phyloP scores from a whole-genome alignment of 1,140 invertebrate genomes.

The Drosophila melanogaster region DNA sequence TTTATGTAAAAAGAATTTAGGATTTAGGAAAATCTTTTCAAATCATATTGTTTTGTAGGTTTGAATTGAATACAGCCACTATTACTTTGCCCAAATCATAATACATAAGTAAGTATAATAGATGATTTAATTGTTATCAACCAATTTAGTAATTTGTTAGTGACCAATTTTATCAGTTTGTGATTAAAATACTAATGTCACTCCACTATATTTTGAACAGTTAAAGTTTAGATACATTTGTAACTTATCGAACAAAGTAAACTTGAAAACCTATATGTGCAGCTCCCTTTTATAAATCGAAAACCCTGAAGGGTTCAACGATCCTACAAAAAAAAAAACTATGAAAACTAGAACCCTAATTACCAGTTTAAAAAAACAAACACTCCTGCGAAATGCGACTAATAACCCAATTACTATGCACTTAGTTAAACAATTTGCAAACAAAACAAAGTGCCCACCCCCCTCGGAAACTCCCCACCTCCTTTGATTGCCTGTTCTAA shows the following conservation, averaged over 20 bases:
- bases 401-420: slow-evolving; percentile 51
- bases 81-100: too few species aligned
- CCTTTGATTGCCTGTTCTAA: slow-evolving; percentile 37
- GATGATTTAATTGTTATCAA: too few species aligned
- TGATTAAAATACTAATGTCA: too few species aligned
- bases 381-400: slow-evolving; percentile 20
- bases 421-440: slow-evolving; percentile 49
- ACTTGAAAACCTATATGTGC: too few species aligned
- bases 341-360: neutral
- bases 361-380: neutral
- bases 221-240: too few species aligned
- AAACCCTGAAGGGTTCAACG: slow-evolving; percentile 24
- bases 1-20: neutral
- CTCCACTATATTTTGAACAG: too few species aligned
- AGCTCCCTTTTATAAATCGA: slow-evolving; percentile 12
- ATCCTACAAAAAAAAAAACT: neutral
- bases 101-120: neutral
- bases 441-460: slow-evolving; percentile 30
- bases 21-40: neutral
- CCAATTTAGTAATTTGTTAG: too few species aligned
- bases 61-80: too few species aligned
- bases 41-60: neutral
- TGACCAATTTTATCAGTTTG: too few species aligned
- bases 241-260: too few species aligned
- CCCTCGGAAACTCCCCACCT: neutral